phyloP scores from a whole-genome alignment of 2,113 vertebrate genomes.

The Garra rufa region DNA sequence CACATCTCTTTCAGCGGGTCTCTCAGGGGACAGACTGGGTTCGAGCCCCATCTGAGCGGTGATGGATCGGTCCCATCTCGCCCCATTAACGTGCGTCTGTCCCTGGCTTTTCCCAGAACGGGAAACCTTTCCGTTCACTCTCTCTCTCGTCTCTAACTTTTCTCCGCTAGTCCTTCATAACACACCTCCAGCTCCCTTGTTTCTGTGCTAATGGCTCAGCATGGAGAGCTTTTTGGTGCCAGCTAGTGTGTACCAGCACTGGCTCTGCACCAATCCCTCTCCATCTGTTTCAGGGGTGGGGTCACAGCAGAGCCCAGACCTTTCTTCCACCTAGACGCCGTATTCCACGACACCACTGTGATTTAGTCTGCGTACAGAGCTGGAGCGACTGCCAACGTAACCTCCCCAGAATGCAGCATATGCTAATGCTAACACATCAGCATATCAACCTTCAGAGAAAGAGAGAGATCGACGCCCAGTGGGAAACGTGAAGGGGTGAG shows the following conservation, averaged over 20 bases:
- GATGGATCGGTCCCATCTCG: conserved; percentile 51
- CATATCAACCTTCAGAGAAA: background rate
- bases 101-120: conserved; percentile 23
- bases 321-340: conserved; percentile 10
- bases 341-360: conserved; percentile 8
- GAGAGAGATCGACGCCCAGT: background rate
- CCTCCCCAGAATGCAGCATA: conserved; percentile 5
- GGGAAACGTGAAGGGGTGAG: background rate
- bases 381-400: background rate
- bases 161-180: conserved; percentile 50
- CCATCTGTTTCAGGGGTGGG: conserved; percentile 58
- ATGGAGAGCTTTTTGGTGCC: conserved; percentile 24
- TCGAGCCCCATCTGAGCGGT: conserved; percentile 26
- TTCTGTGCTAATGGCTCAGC: conserved; percentile 39
- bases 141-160: background rate
- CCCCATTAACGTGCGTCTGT: conserved; percentile 45
- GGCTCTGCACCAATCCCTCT: conserved; percentile 16
- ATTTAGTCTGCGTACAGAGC: background rate
- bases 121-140: conserved; percentile 59
- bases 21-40: conserved; percentile 33
- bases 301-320: conserved; percentile 35
- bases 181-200: background rate
- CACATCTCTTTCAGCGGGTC: conserved; percentile 28
- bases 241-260: conserved; percentile 2
- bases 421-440: conserved; percentile 12